Percentiles rank a stretch among this genome's conserved stretches.
Conservation (phyloP, 1,140 invertebrate genomes). For the Metaphire vulgaris region DNA sequence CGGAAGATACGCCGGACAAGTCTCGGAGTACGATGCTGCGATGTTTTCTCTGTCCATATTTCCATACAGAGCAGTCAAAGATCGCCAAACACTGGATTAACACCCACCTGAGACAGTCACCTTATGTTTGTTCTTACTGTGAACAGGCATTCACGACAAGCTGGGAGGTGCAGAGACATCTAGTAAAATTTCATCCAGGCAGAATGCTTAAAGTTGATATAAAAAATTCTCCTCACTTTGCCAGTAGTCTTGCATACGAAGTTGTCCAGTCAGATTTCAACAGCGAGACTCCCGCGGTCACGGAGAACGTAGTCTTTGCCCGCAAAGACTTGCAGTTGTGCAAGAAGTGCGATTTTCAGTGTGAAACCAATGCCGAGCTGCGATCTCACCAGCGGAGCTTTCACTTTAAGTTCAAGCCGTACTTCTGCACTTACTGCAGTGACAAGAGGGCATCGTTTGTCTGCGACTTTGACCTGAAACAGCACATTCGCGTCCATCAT, state of each 20-base stretch:
- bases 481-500: conserved; percentile 9
- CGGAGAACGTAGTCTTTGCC: no score
- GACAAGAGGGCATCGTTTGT: neutral
- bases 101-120: conserved; percentile 14
- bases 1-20: no score
- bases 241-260: conserved; percentile 3
- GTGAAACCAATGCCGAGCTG: neutral
- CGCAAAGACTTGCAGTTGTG: neutral
- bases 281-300: neutral
- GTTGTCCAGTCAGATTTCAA: conserved; percentile 14
- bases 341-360: conserved; percentile 11
- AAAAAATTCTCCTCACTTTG: conserved; percentile 13
- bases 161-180: conserved; percentile 8
- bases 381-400: neutral
- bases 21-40: conserved; percentile 1
- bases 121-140: conserved; percentile 19
- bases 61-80: conserved; percentile 7
- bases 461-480: conserved; percentile 13
- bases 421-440: conserved; percentile 8
- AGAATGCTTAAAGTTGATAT: conserved; percentile 16
- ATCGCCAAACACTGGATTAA: conserved; percentile 19
- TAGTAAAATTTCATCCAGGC: conserved; percentile 16
- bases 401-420: conserved; percentile 6
- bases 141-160: conserved; percentile 5
- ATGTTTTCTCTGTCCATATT: conserved; percentile 22